phyloP scores from a whole-genome alignment of 2,113 vertebrate genomes.

The Laterallus jamaicensis region DNA sequence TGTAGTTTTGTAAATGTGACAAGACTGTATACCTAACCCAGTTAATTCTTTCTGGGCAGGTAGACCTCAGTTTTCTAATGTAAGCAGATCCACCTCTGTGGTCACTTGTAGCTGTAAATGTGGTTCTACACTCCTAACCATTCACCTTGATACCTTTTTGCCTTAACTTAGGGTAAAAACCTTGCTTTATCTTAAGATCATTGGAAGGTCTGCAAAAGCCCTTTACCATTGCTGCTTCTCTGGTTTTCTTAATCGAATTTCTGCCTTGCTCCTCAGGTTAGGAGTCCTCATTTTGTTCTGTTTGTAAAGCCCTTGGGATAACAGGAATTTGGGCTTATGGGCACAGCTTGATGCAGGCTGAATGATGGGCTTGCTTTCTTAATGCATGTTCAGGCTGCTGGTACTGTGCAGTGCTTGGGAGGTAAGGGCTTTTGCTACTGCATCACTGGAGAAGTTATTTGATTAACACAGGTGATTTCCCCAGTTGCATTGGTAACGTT shows the following conservation, averaged over 20 bases:
- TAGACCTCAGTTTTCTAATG: neutral
- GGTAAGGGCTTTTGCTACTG: neutral
- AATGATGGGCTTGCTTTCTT: neutral
- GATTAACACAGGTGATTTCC: neutral
- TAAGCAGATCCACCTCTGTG: neutral
- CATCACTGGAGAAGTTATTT: neutral
- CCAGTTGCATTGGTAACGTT: neutral
- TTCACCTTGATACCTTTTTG: neutral
- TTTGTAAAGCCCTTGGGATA: neutral
- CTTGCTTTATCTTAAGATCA: neutral
- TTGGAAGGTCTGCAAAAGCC: neutral
- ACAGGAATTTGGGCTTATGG: neutral
- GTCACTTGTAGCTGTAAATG: neutral
- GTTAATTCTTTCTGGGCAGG: neutral
- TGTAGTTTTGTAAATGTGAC: neutral
- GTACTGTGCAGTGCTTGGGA: neutral
- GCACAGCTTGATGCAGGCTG: neutral
- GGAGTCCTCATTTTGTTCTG: neutral
- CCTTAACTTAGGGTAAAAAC: neutral
- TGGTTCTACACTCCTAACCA: neutral
- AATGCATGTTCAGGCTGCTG: fast-evolving
- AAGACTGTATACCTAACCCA: neutral
- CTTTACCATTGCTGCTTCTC: neutral
- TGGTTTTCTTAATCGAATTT: neutral
- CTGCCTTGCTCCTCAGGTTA: neutral